Percentiles rank a stretch among this genome's conserved stretches.
phyloP scores from a whole-genome alignment of 2,888 invertebrate species.

The Rutpela maculata region DNA sequence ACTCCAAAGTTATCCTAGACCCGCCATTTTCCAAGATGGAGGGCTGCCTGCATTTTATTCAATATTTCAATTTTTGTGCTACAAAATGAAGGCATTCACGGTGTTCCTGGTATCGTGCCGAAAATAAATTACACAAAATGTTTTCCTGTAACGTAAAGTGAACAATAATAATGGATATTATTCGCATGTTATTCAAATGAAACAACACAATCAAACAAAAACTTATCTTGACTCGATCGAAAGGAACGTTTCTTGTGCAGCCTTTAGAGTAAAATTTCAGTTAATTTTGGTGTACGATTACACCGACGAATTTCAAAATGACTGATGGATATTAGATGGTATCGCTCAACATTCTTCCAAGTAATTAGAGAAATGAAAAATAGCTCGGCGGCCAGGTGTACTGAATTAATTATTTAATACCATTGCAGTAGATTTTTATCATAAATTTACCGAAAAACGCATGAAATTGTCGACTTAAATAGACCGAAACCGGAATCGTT shows the following conservation, averaged over 20 bases:
- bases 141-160: neutral
- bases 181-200: slow-evolving; percentile 16
- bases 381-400: slow-evolving; percentile 57
- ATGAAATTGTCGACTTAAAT: slow-evolving; percentile 55
- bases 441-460: slow-evolving; percentile 51
- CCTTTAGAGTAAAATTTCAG: slow-evolving; percentile 33
- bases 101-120: no score
- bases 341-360: slow-evolving; percentile 33
- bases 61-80: no score
- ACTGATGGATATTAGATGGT: slow-evolving; percentile 40
- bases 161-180: neutral
- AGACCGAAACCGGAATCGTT: slow-evolving; percentile 35
- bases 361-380: slow-evolving; percentile 59
- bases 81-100: no score
- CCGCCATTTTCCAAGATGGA: no score
- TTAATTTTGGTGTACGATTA: slow-evolving; percentile 16
- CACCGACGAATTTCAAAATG: slow-evolving; percentile 27
- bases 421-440: slow-evolving; percentile 51
- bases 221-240: slow-evolving; percentile 26
- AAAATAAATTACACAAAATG: neutral
- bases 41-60: no score
- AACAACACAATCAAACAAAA: slow-evolving; percentile 14
- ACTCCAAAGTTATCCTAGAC: no score
- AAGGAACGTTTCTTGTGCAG: slow-evolving; percentile 21
- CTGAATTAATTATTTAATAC: slow-evolving; percentile 51